Evolutionary conservation across 37 sponge, comb jelly and placozoan species (phyloP).

Genomic region (Agelas oroides): DNA sequence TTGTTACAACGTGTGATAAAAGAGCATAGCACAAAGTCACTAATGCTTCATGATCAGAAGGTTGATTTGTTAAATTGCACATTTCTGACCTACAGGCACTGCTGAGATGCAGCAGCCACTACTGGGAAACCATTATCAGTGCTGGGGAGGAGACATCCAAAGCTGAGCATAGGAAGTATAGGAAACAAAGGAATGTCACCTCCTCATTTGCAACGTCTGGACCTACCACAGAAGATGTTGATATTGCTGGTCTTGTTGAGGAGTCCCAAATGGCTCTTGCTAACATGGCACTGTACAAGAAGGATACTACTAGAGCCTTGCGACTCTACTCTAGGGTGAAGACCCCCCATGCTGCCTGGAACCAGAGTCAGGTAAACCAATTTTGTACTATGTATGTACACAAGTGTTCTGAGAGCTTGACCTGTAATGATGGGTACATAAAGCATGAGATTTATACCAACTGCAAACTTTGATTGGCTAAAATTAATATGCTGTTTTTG

Average conservation of each 20-base stretch:
- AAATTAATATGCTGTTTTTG: no score
- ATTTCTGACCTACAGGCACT: constrained; percentile 8
- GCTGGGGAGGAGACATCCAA: not conserved
- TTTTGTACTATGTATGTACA: not conserved
- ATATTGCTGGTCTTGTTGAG: not conserved
- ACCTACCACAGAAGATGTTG: not conserved
- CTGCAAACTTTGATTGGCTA: not conserved
- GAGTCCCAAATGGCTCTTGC: constrained; percentile 73
- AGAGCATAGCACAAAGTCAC: no score
- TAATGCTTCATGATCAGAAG: no score
- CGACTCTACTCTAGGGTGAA: constrained; percentile 51
- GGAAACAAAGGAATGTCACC: not conserved
- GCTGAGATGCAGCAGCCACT: constrained; percentile 52
- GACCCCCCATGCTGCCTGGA: constrained; percentile 74
- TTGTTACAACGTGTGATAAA: no score
- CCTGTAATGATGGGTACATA: not conserved
- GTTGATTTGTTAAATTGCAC: no score
- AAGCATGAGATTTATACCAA: not conserved
- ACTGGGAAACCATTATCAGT: constrained; percentile 35
- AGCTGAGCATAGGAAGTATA: not conserved
- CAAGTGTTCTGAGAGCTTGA: not conserved
- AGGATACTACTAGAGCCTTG: constrained; percentile 55
- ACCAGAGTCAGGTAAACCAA: constrained; percentile 79
- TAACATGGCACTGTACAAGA: constrained; percentile 49
- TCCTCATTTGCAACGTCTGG: not conserved